These are phyloP conservation scores for Eupelmus urozonus DNA, from an alignment of 2,888 invertebrate species.

Conservation along the genomic window DNA sequence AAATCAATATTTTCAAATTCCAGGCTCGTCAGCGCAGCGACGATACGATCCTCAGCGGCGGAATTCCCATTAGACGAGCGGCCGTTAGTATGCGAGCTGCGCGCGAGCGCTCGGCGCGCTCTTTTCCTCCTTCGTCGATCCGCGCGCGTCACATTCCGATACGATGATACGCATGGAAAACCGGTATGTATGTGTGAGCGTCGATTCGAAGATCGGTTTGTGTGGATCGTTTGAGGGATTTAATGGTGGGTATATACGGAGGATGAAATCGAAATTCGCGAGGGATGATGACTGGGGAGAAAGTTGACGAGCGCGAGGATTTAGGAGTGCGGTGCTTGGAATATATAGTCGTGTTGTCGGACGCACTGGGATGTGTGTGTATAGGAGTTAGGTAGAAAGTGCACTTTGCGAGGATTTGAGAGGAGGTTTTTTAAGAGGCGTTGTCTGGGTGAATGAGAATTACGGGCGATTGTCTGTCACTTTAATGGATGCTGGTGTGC, in stretches of 20 bases:
- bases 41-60: constrained; percentile 19
- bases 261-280: constrained; percentile 27
- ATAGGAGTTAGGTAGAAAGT: too few relatives aligned
- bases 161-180: constrained; percentile 44
- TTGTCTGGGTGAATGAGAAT: constrained; percentile 2
- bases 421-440: too few relatives aligned
- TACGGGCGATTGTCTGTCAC: background rate
- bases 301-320: background rate
- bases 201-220: background rate
- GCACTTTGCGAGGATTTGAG: background rate
- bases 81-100: constrained; percentile 37
- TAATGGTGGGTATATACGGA: constrained; percentile 4
- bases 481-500: too few relatives aligned
- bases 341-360: too few relatives aligned
- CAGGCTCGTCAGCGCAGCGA: constrained; percentile 29
- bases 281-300: background rate
- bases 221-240: too few relatives aligned
- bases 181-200: constrained; percentile 25
- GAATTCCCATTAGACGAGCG: constrained; percentile 53
- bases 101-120: constrained; percentile 23
- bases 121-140: constrained; percentile 48
- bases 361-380: too few relatives aligned
- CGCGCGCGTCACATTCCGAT: constrained; percentile 49
- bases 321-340: too few relatives aligned
- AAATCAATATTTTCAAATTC: constrained; percentile 53